phyloP scores from a whole-genome alignment of 2,888 invertebrate species.

The Trilocha varians region DNA sequence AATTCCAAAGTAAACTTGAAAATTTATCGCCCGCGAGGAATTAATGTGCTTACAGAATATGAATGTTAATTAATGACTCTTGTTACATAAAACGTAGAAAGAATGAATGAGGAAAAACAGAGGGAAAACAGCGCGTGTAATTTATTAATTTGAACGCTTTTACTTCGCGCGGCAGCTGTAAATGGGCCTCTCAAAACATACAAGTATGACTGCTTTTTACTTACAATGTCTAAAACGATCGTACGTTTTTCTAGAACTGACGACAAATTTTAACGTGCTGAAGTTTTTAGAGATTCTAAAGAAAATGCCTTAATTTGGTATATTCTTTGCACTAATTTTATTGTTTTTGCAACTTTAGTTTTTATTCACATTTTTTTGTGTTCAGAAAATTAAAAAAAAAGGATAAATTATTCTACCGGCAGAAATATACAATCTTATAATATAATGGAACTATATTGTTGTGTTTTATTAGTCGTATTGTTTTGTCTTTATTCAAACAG shows the following conservation, averaged over 20 bases:
- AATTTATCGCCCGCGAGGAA: slow-evolving; percentile 11
- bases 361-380: too few relatives aligned
- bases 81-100: slow-evolving; percentile 8
- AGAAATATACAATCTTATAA: too few relatives aligned
- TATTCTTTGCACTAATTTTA: too few relatives aligned
- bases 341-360: too few relatives aligned
- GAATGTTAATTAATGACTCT: slow-evolving; percentile 16
- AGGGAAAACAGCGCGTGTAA: slow-evolving; percentile 9
- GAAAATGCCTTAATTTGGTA: too few relatives aligned
- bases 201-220: background rate
- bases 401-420: too few relatives aligned
- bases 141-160: slow-evolving; percentile 5
- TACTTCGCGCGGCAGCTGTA: background rate
- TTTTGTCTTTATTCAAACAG: too few relatives aligned
- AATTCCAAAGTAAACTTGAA: slow-evolving; percentile 5
- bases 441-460: too few relatives aligned
- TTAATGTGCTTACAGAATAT: slow-evolving; percentile 12
- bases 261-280: background rate
- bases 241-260: background rate
- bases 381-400: too few relatives aligned
- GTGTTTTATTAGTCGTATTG: too few relatives aligned
- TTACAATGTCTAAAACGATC: background rate
- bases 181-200: background rate
- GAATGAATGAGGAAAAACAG: slow-evolving; percentile 11
- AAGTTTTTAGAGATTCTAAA: too few relatives aligned